Percentiles rank a stretch among this genome's conserved stretches.
These are phyloP conservation scores for Pissodes strobi DNA, from an alignment of 1,140 invertebrate species.

Conservation along the genomic window DNA sequence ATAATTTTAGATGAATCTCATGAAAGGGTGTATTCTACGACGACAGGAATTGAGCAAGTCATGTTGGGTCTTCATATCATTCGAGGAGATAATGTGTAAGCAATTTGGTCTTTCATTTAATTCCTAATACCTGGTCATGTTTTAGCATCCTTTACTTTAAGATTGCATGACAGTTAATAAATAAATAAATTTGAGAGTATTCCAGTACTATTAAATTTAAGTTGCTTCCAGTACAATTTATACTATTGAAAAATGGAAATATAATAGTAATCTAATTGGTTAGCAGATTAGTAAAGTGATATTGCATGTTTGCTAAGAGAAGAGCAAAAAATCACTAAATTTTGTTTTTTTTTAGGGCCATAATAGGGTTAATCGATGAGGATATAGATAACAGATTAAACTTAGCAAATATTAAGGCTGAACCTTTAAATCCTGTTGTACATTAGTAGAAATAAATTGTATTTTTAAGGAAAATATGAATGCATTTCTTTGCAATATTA, in stretches of 20 bases:
- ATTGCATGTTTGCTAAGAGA: too few species aligned
- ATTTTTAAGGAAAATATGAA: conserved; percentile 2
- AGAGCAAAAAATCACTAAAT: too few species aligned
- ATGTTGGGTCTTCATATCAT: conserved; percentile 96
- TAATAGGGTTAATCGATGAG: conserved; percentile 92
- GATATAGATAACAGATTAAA: conserved; percentile 85
- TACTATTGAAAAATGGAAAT: too few species aligned
- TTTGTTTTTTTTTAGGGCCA: conserved; percentile 67
- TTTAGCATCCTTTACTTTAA: too few species aligned
- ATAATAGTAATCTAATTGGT: too few species aligned
- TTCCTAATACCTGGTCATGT: too few species aligned
- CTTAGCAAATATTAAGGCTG: conserved; percentile 82
- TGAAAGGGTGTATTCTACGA: conserved; percentile 93
- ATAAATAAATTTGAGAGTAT: conserved; percentile 16
- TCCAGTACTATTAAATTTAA: not conserved
- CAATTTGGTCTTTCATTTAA: too few species aligned
- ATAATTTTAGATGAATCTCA: conserved; percentile 97
- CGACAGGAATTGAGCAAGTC: conserved; percentile 93
- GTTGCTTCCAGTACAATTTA: too few species aligned
- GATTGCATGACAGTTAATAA: too few species aligned
- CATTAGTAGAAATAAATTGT: conserved; percentile 62
- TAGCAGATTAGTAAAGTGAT: too few species aligned
- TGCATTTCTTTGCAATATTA: too few species aligned
- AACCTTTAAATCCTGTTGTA: conserved; percentile 84
- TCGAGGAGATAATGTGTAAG: conserved; percentile 95